A percentile compares a stretch with the other conserved stretches of the same genome.
Evolutionary conservation across 2,113 vertebrate species (phyloP).

Genomic region (Protobothrops mucrosquamatus): DNA sequence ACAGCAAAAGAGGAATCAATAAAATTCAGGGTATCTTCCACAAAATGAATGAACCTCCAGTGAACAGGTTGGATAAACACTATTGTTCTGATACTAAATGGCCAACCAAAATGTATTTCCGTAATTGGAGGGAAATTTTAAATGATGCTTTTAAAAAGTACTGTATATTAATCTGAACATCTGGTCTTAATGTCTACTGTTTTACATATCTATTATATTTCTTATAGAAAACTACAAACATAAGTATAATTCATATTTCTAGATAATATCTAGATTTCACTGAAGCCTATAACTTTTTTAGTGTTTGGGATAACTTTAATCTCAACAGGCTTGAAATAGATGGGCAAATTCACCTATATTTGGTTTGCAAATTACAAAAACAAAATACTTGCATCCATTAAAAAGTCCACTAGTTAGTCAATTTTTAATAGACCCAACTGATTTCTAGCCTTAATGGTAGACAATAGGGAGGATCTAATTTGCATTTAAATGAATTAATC

Average conservation of each 20-base stretch:
- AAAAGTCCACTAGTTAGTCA: conserved; percentile 5
- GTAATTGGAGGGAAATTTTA: neutral
- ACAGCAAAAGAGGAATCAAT: no score
- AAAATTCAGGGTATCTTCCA: neutral
- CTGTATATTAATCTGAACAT: neutral
- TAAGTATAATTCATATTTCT: neutral
- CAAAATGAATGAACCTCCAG: neutral
- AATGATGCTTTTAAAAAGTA: neutral
- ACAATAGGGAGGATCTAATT: conserved; percentile 25
- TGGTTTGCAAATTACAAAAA: conserved; percentile 16
- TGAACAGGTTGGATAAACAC: neutral
- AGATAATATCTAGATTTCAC: neutral
- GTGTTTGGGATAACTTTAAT: neutral
- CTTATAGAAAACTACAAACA: neutral
- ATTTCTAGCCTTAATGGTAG: conserved; percentile 13
- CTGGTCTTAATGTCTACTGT: neutral
- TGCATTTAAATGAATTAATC: conserved; percentile 35
- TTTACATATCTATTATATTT: neutral
- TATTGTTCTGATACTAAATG: neutral
- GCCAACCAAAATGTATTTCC: neutral
- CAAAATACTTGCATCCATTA: conserved; percentile 1
- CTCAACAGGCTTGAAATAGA: neutral
- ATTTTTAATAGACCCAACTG: conserved; percentile 18
- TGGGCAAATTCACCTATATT: neutral
- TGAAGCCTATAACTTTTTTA: neutral